Conservation (phyloP, 2,888 invertebrate species). For the Notodonta ziczac region DNA sequence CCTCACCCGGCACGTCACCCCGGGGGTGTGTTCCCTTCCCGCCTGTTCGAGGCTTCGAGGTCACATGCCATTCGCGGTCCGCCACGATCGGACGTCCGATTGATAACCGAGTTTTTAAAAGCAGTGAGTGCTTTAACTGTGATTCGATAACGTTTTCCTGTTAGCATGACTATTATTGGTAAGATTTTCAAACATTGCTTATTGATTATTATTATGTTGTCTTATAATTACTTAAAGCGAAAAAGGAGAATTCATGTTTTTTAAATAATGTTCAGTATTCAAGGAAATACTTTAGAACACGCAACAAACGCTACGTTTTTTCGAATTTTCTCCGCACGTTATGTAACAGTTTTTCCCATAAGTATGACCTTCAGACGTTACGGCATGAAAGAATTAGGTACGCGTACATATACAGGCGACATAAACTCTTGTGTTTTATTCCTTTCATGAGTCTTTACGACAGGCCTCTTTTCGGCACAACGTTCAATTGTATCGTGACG, state of each 20-base stretch:
- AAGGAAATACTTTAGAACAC: not conserved
- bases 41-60: slow-evolving; percentile 76
- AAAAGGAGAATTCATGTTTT: too few relatives aligned
- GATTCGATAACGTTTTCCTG: slow-evolving; percentile 33
- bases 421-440: slow-evolving; percentile 34
- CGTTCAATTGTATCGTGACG: not conserved
- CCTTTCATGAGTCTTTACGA: slow-evolving; percentile 31
- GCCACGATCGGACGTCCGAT: slow-evolving; percentile 59
- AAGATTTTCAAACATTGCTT: slow-evolving; percentile 33
- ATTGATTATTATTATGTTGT: not conserved
- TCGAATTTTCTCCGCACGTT: slow-evolving; percentile 35
- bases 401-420: slow-evolving; percentile 24
- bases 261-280: not conserved
- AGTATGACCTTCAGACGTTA: slow-evolving; percentile 46
- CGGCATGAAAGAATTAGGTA: slow-evolving; percentile 20
- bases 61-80: slow-evolving; percentile 68
- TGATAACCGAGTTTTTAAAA: slow-evolving; percentile 34
- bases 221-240: too few relatives aligned
- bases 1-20: slow-evolving; percentile 55
- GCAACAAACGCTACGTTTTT: not conserved
- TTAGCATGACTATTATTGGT: slow-evolving; percentile 74
- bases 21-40: slow-evolving; percentile 69
- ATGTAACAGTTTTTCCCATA: slow-evolving; percentile 44
- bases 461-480: slow-evolving; percentile 5
- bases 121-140: slow-evolving; percentile 38